These are phyloP conservation scores for Ramphastos sulfuratus DNA, from an alignment of 2,113 vertebrate species.

Conservation along the genomic window DNA sequence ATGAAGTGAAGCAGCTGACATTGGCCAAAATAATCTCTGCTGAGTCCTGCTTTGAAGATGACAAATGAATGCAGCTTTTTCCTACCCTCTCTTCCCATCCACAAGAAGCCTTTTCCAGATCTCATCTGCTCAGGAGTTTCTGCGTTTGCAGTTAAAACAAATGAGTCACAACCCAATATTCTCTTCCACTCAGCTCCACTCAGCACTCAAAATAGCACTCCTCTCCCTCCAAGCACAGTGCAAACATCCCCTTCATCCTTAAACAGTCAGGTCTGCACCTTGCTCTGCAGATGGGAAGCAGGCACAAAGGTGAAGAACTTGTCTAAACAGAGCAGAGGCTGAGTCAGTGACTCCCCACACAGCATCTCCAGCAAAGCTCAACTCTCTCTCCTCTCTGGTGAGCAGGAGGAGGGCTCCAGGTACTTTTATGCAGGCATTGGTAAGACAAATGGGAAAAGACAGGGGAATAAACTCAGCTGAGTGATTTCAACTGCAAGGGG, in stretches of 20 bases:
- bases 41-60: constrained; percentile 12
- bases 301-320: constrained; percentile 7
- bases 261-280: neutral
- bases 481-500: neutral
- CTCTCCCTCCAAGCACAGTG: constrained; percentile 22
- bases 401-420: accelerated
- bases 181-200: constrained; percentile 25
- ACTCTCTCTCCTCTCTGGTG: neutral
- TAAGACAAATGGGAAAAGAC: neutral
- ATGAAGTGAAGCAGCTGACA: constrained; percentile 37
- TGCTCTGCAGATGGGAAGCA: neutral
- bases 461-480: neutral
- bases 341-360: neutral
- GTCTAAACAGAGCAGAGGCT: neutral
- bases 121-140: constrained; percentile 23
- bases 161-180: constrained; percentile 54
- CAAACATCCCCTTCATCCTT: neutral
- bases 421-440: neutral
- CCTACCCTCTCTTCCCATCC: neutral
- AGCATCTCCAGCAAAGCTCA: neutral
- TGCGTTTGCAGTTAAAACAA: constrained; percentile 51
- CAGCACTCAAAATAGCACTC: constrained; percentile 21
- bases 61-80: constrained; percentile 42
- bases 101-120: constrained; percentile 33
- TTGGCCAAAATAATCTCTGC: constrained; percentile 13